Conservation (phyloP, 2,797 vertebrate genomes). For the Halcyon badia region DNA sequence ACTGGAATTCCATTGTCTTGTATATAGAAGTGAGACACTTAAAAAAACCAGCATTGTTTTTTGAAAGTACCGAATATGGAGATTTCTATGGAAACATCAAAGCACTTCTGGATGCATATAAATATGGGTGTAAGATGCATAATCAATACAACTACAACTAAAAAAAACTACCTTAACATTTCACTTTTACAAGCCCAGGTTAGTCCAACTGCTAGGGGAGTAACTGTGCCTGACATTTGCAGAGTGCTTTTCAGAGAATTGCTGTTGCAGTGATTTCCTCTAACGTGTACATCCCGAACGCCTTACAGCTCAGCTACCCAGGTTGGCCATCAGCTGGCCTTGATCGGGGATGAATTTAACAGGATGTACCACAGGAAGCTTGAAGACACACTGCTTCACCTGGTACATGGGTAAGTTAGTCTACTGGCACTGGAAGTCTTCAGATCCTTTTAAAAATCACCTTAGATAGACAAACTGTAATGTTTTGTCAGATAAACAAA, state of each 20-base stretch:
- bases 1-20: background rate
- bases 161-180: background rate
- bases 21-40: background rate
- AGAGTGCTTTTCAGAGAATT: background rate
- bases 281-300: background rate
- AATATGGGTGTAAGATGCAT: background rate
- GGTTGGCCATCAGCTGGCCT: constrained; percentile 88
- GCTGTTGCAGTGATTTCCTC: background rate
- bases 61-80: background rate
- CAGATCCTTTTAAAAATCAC: background rate
- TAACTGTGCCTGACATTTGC: background rate
- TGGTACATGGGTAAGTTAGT: constrained; percentile 46
- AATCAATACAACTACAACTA: background rate
- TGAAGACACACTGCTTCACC: constrained; percentile 44
- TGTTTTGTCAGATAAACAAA: background rate
- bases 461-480: background rate
- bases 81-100: background rate
- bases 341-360: constrained; percentile 89
- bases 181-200: background rate
- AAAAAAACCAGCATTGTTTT: background rate
- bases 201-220: background rate
- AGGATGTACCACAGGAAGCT: constrained; percentile 53
- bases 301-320: constrained; percentile 72
- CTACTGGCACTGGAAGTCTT: background rate
- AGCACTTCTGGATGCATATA: background rate